phyloP scores from a whole-genome alignment of 2,113 vertebrate species.

The Chloroceryle aenea region DNA sequence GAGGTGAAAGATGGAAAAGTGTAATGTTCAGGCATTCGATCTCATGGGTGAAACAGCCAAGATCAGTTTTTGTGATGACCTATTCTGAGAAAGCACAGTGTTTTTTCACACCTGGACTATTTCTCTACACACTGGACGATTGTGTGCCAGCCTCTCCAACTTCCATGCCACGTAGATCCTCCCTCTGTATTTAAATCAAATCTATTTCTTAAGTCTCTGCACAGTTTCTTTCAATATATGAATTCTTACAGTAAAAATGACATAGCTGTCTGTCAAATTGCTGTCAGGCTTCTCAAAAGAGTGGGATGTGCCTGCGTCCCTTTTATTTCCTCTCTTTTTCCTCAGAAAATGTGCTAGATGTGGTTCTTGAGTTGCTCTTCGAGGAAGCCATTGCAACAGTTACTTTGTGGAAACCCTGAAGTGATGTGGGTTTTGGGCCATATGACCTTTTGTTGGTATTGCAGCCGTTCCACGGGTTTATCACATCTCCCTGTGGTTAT shows the following conservation, averaged over 20 bases:
- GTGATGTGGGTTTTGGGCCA: fast-evolving
- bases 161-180: not conserved
- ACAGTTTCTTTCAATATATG: not conserved
- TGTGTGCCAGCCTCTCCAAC: not conserved
- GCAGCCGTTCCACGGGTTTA: not conserved
- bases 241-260: not conserved
- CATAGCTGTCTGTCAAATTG: not conserved
- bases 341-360: fast-evolving
- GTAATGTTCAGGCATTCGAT: not conserved
- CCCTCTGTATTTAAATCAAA: not conserved
- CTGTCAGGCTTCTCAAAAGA: not conserved
- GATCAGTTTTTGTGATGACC: not conserved
- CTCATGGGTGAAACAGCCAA: not conserved
- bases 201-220: not conserved
- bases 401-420: not conserved
- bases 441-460: not conserved
- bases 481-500: constrained; percentile 19
- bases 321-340: not conserved
- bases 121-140: not conserved
- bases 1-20: not conserved
- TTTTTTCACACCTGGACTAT: not conserved
- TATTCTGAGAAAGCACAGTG: not conserved
- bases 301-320: fast-evolving
- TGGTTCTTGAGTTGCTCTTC: not conserved
- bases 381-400: not conserved